Conservation (phyloP, 2,797 vertebrate genomes). For the Acanthis flammea region DNA sequence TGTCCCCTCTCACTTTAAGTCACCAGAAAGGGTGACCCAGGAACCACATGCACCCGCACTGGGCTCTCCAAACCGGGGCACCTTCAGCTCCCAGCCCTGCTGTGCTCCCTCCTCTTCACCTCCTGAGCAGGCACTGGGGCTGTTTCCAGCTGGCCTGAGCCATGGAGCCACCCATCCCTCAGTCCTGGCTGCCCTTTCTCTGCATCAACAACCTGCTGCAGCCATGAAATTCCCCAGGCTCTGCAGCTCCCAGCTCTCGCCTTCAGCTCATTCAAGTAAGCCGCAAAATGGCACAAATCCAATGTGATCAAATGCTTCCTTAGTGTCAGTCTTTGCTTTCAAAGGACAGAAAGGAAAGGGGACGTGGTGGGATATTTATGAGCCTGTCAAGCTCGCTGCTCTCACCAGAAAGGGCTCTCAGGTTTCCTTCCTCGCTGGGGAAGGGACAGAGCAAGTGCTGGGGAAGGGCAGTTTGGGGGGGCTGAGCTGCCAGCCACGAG, state of each 20-base stretch:
- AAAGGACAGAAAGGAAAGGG: conserved; percentile 37
- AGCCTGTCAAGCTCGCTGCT: conserved; percentile 1
- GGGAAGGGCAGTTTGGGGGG: background rate
- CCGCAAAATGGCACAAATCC: conserved; percentile 51
- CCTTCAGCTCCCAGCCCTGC: background rate
- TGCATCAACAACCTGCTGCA: background rate
- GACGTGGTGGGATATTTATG: background rate
- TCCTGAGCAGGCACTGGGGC: background rate
- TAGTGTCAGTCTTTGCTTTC: conserved; percentile 31
- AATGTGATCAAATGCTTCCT: conserved; percentile 13
- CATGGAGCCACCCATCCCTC: background rate
- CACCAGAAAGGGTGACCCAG: background rate
- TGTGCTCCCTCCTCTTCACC: background rate
- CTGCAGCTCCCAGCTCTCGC: background rate
- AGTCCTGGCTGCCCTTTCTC: background rate
- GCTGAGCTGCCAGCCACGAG: background rate
- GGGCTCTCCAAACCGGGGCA: background rate
- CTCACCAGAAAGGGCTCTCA: conserved; percentile 20
- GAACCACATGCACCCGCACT: background rate
- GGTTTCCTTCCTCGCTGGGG: background rate
- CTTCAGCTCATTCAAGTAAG: conserved; percentile 17
- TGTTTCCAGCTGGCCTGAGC: background rate
- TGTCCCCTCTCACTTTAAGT: background rate
- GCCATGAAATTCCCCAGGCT: background rate
- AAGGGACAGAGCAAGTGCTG: background rate